A percentile compares a stretch with the other conserved stretches of the same genome.
Conservation (phyloP, 2,797 vertebrate genomes). For the Channallabes apus region DNA sequence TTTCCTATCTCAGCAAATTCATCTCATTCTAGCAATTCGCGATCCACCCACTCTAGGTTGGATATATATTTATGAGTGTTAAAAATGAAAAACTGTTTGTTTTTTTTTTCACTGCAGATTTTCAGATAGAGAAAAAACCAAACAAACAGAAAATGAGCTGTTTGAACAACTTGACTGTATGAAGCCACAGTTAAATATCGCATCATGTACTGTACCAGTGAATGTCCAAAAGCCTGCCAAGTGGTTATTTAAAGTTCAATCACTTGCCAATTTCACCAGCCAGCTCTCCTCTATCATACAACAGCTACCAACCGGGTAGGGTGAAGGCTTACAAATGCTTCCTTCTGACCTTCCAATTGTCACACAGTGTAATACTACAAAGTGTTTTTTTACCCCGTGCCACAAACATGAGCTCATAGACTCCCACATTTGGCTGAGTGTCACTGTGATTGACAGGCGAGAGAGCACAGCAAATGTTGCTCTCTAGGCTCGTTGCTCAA, state of each 20-base stretch:
- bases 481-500: background rate
- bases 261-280: background rate
- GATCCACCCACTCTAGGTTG: no score
- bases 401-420: background rate
- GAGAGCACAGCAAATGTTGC: background rate
- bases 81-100: background rate
- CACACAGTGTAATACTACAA: background rate
- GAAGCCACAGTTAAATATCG: background rate
- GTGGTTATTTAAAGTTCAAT: background rate
- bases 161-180: background rate
- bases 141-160: background rate
- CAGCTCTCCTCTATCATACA: background rate
- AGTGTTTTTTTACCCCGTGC: background rate
- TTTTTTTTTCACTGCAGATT: background rate
- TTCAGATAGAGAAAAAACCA: background rate
- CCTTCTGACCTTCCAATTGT: background rate
- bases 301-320: background rate
- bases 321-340: conserved; percentile 1
- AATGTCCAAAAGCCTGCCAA: background rate
- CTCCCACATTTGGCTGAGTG: background rate
- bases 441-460: background rate
- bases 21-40: background rate
- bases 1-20: background rate
- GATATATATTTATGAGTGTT: background rate
- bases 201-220: background rate